phyloP scores from a whole-genome alignment of 2,113 vertebrate species.

The Saguinus imperator region DNA sequence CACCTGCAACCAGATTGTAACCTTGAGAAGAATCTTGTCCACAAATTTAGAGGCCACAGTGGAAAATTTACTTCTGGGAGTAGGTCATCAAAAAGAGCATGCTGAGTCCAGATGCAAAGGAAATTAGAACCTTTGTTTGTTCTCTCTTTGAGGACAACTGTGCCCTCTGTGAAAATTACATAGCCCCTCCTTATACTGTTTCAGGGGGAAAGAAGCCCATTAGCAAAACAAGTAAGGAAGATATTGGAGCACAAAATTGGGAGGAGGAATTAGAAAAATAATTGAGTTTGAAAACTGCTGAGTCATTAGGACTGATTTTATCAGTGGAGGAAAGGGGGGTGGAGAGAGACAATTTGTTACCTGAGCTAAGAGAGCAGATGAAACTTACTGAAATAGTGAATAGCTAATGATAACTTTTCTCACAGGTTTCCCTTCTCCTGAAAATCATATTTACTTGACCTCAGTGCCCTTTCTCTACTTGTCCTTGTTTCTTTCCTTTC shows the following conservation, averaged over 20 bases:
- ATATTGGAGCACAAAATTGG: slow-evolving; percentile 21
- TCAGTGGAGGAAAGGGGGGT: not conserved
- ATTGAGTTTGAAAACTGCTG: slow-evolving; percentile 48
- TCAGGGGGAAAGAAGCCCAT: slow-evolving; percentile 36
- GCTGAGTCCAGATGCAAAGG: slow-evolving; percentile 55
- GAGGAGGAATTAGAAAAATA: slow-evolving; percentile 52
- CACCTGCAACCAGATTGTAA: slow-evolving; percentile 72
- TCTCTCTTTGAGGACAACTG: slow-evolving; percentile 70
- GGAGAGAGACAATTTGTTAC: slow-evolving; percentile 29
- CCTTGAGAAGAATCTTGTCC: slow-evolving; percentile 67
- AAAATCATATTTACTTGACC: slow-evolving; percentile 18
- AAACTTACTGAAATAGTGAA: not conserved
- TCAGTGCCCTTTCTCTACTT: not conserved
- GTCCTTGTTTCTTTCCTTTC: not conserved
- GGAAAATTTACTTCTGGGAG: slow-evolving; percentile 74
- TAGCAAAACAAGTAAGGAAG: slow-evolving; percentile 59
- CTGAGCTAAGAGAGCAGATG: not conserved
- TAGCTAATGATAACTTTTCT: not conserved
- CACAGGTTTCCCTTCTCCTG: not conserved
- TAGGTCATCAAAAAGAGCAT: slow-evolving; percentile 67
- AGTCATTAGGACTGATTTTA: slow-evolving; percentile 51
- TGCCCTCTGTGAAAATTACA: slow-evolving; percentile 71
- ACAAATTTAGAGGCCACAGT: slow-evolving; percentile 70
- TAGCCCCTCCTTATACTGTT: slow-evolving; percentile 20
- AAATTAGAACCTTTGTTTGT: slow-evolving; percentile 75